phyloP scores from a whole-genome alignment of 2,797 vertebrate species.

The Chelon labrosus region DNA sequence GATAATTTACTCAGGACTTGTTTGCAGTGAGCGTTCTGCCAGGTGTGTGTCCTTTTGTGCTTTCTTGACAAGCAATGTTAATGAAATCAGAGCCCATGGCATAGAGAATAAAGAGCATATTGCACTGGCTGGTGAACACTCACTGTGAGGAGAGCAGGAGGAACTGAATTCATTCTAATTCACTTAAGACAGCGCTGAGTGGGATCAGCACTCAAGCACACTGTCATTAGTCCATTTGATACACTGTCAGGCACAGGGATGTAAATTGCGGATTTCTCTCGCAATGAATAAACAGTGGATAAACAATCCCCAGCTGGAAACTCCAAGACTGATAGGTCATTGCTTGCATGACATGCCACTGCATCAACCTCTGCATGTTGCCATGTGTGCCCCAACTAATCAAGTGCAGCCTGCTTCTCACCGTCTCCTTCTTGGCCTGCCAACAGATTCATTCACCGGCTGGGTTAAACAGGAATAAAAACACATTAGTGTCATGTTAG shows the following conservation, averaged over 20 bases:
- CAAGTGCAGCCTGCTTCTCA: conserved; percentile 93
- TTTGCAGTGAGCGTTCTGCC: conserved; percentile 66
- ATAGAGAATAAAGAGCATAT: conserved; percentile 71
- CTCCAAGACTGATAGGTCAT: conserved; percentile 93
- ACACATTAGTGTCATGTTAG: conserved; percentile 98
- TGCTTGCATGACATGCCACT: conserved; percentile 90
- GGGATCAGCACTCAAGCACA: conserved; percentile 64
- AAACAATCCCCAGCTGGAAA: conserved; percentile 90
- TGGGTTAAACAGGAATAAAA: conserved; percentile 96
- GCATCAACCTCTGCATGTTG: conserved; percentile 92
- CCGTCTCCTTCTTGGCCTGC: conserved; percentile 90
- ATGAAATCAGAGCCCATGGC: conserved; percentile 81
- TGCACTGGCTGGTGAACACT: conserved; percentile 62
- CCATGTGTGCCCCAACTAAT: conserved; percentile 95
- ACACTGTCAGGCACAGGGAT: conserved; percentile 79
- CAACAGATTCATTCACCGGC: conserved; percentile 95
- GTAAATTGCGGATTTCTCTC: conserved; percentile 83
- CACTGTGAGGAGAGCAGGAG: conserved; percentile 40
- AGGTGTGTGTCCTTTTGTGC: conserved; percentile 80
- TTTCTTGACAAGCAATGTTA: conserved; percentile 77
- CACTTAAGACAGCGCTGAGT: conserved; percentile 70
- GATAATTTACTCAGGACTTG: conserved; percentile 66
- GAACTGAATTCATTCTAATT: conserved; percentile 76
- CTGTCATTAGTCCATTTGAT: conserved; percentile 79
- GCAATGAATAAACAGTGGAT: conserved; percentile 86